These are phyloP conservation scores for Hippasteria phrygiana DNA, from an alignment of 53 echinoderm and acorn worm genomes.

Conservation along the genomic window DNA sequence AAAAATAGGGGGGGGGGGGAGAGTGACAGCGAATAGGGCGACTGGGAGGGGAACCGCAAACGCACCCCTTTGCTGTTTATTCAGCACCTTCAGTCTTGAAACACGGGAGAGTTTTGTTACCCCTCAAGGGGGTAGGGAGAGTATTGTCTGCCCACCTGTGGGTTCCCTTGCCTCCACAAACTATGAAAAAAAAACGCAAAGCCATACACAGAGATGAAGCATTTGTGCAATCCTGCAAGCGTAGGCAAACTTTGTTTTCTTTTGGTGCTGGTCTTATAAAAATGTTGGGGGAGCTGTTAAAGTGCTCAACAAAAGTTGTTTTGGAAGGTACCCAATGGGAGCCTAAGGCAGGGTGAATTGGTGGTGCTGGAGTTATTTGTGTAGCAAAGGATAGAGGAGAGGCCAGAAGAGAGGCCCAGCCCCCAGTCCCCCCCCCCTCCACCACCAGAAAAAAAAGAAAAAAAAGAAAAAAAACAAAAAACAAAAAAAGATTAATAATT, in stretches of 20 bases:
- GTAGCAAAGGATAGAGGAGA: neutral
- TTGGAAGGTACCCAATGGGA: neutral
- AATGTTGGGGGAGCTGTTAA: slow-evolving; percentile 42
- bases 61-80: slow-evolving; percentile 39
- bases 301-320: slow-evolving; percentile 48
- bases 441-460: too few relatives aligned
- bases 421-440: too few relatives aligned
- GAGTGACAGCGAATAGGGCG: neutral
- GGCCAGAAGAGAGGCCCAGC: neutral
- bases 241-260: slow-evolving; percentile 34
- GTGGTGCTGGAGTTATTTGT: slow-evolving; percentile 19
- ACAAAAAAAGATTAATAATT: too few relatives aligned
- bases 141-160: slow-evolving; percentile 48
- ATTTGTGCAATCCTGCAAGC: slow-evolving; percentile 28
- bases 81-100: slow-evolving; percentile 46
- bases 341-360: slow-evolving; percentile 30
- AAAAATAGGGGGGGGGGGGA: neutral
- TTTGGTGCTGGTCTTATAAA: slow-evolving; percentile 47
- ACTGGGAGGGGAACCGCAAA: neutral
- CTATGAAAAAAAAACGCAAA: neutral
- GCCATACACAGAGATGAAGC: slow-evolving; percentile 3
- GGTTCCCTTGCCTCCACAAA: neutral
- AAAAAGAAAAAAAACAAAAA: too few relatives aligned
- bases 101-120: slow-evolving; percentile 38
- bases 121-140: slow-evolving; percentile 10